These are phyloP conservation scores for Pavo muticus DNA, from an alignment of 2,113 vertebrate species.

Conservation along the genomic window DNA sequence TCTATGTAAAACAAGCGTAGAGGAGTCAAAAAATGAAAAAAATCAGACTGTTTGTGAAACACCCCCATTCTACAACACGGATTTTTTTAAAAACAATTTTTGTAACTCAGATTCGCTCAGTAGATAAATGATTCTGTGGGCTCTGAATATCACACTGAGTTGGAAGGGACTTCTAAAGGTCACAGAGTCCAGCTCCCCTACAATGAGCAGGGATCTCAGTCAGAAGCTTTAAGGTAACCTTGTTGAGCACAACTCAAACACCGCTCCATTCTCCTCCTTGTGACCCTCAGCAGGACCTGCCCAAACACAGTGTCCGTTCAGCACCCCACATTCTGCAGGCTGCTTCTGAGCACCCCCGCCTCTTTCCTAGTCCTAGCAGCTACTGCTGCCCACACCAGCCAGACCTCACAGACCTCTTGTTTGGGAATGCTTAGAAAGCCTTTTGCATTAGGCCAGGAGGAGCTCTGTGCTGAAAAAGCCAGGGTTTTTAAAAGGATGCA, in stretches of 20 bases:
- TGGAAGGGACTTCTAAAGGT: no score
- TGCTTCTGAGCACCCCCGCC: not conserved
- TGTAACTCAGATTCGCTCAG: not conserved
- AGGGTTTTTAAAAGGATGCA: not conserved
- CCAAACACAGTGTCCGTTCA: not conserved
- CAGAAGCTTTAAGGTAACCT: not conserved
- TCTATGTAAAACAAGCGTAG: not conserved
- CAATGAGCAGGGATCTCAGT: no score
- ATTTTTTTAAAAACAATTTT: not conserved
- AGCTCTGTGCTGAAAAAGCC: not conserved
- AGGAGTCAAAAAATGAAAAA: not conserved
- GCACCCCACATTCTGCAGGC: not conserved
- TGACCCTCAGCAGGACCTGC: not conserved
- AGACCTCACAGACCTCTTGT: constrained; percentile 25
- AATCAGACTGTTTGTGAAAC: not conserved
- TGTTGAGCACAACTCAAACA: not conserved
- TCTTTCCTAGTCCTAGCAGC: not conserved
- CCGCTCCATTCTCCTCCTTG: no score
- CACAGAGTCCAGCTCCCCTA: no score
- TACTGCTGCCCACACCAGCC: not conserved
- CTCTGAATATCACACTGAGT: no score
- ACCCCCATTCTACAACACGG: accelerated
- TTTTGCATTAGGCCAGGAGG: not conserved
- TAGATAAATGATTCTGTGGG: no score
- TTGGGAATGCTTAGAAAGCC: not conserved